phyloP scores from a whole-genome alignment of 2,888 invertebrate genomes.

The Cheilosia vernalis region DNA sequence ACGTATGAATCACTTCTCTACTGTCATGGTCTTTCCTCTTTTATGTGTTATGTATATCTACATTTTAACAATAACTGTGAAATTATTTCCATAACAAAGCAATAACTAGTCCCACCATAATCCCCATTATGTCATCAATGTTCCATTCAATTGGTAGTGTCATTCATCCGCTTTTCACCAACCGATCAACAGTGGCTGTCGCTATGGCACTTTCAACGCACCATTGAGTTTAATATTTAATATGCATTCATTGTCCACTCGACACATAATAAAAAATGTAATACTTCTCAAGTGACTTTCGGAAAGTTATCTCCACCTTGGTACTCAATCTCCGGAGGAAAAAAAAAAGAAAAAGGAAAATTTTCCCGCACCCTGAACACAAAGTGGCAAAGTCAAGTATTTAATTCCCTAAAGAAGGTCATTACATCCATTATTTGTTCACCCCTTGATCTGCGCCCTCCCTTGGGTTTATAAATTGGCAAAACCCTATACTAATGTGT shows the following conservation, averaged over 20 bases:
- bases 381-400: slow-evolving; percentile 66
- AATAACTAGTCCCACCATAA: slow-evolving; percentile 12
- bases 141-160: slow-evolving; percentile 7
- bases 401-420: slow-evolving; percentile 73
- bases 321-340: neutral
- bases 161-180: neutral
- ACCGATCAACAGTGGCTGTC: neutral
- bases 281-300: slow-evolving; percentile 50
- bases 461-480: slow-evolving; percentile 15
- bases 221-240: slow-evolving; percentile 47
- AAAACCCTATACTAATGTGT: slow-evolving; percentile 40
- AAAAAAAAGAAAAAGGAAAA: neutral
- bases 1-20: neutral
- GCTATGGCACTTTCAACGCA: slow-evolving; percentile 9
- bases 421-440: slow-evolving; percentile 60
- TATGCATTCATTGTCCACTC: slow-evolving; percentile 59
- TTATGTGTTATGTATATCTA: neutral
- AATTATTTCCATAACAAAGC: slow-evolving; percentile 47
- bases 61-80: neutral
- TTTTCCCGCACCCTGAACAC: neutral
- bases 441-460: slow-evolving; percentile 16
- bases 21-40: neutral
- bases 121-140: slow-evolving; percentile 34
- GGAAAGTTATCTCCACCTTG: neutral
- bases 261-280: slow-evolving; percentile 57